Evolutionary conservation across 2,797 vertebrate species (phyloP), one percentile per base, ranked within the genome.

Genomic region (Ciconia nigra): DNA sequence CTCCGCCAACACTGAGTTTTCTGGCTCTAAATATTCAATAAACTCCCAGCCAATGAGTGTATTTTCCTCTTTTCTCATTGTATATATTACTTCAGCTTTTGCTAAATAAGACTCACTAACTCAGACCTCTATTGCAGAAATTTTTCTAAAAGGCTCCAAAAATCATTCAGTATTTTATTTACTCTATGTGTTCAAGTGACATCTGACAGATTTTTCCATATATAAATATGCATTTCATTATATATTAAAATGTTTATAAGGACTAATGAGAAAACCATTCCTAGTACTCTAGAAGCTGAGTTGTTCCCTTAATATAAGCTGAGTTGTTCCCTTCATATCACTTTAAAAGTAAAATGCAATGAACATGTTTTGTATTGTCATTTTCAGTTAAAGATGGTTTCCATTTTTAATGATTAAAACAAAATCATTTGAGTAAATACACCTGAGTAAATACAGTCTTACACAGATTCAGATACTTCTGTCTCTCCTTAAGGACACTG

Each of bases 51-150:
- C 83, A 86, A 67, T 39, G 3, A 84, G 15, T 76, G 13, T 12
- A 37, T 94, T 96, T 92, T 89, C 33, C 25, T 61, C 62, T 86
- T 93, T 90, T 42, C 76, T 93, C 80, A 89, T 85, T 95, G 59
- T 92, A 82, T 93, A 87, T 67, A 83, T n/a, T 80, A 61, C 15
- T 61, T 51, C 44, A 91, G 29, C 35, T 46, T 94, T 90, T 89
- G 7, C 42, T 96, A 96, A 96, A 89, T 90, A 93, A 67, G 74
- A 65, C 39, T 85, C 20, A 69, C 54, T 81, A 71, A 49, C 44
- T 93, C 66, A 90, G 69, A 82, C 80, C 41, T 96, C 58, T 67
- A 46, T 74, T 63, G 71, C 72, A 93, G 61, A 72, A 0, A 11
- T 81, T 81, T 71, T 88, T 73, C 26, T 93, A 82, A 83, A 81